phyloP scores from a whole-genome alignment of 1,140 invertebrate species.

The Ridgeia piscesae region DNA sequence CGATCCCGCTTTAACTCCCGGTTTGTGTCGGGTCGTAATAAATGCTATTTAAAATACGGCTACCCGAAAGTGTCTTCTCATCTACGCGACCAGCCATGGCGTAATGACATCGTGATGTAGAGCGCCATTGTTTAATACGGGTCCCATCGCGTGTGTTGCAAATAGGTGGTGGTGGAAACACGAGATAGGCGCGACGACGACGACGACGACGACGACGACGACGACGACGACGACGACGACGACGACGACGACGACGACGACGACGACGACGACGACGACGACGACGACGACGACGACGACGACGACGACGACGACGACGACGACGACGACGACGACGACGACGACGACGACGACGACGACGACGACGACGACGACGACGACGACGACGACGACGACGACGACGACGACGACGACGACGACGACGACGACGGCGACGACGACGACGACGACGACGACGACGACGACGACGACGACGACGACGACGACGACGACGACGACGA shows the following conservation, averaged over 20 bases:
- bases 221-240: constrained; percentile 12
- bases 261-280: constrained; percentile 13
- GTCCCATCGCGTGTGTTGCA: too few species aligned
- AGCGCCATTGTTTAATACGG: too few species aligned
- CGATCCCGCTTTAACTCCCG: too few species aligned
- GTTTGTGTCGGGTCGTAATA: too few species aligned
- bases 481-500: constrained; percentile 13
- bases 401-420: constrained; percentile 13
- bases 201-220: constrained; percentile 13
- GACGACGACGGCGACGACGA: constrained; percentile 13
- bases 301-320: constrained; percentile 13
- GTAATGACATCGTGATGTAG: too few species aligned
- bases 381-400: constrained; percentile 10
- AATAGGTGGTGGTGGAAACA: too few species aligned
- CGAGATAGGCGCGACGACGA: too few species aligned
- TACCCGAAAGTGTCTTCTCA: too few species aligned
- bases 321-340: constrained; percentile 13
- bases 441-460: constrained; percentile 13
- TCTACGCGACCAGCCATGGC: too few species aligned
- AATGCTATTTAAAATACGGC: too few species aligned
- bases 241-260: constrained; percentile 13
- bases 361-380: constrained; percentile 12
- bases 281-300: constrained; percentile 13
- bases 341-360: constrained; percentile 12
- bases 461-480: constrained; percentile 13